Percentiles rank a stretch among this genome's conserved stretches.
Conservation (phyloP, 2,888 invertebrate species). For the Rhamnusium bicolor region DNA sequence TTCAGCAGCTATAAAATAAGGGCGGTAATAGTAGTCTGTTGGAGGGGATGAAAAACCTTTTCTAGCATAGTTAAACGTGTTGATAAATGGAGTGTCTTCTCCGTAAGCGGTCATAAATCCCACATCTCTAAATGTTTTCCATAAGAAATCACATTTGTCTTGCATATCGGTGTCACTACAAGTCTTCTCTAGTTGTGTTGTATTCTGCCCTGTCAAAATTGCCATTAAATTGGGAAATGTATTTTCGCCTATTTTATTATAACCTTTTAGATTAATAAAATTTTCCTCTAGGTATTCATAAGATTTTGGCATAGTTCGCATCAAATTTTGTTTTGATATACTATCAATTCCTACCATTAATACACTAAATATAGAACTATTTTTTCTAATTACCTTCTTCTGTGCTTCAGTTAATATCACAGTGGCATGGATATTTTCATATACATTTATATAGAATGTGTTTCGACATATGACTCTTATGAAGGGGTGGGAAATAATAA, state of each 20-base stretch:
- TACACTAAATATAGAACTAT: constrained; percentile 74
- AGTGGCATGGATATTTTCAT: constrained; percentile 74
- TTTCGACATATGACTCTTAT: constrained; percentile 39
- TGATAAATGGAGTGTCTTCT: constrained; percentile 83
- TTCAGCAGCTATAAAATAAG: constrained; percentile 82
- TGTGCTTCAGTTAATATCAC: constrained; percentile 56
- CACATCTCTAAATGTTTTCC: constrained; percentile 81
- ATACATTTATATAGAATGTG: constrained; percentile 59
- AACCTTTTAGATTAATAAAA: constrained; percentile 64
- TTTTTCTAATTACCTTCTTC: constrained; percentile 67
- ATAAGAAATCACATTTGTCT: constrained; percentile 83
- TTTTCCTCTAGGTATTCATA: constrained; percentile 77
- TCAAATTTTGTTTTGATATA: constrained; percentile 84
- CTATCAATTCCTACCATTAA: constrained; percentile 89
- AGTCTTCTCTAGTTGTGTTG: constrained; percentile 68
- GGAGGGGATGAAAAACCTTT: constrained; percentile 82
- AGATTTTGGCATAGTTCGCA: constrained; percentile 83
- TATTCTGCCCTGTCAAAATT: constrained; percentile 79
- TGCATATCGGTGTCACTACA: constrained; percentile 74
- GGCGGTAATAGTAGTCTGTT: constrained; percentile 86
- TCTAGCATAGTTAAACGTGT: constrained; percentile 84
- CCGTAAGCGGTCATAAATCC: constrained; percentile 87
- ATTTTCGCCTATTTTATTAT: constrained; percentile 86
- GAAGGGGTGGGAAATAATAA: constrained; percentile 30
- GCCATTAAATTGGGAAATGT: constrained; percentile 94